Evolutionary conservation across 2,888 invertebrate genomes (phyloP).

Genomic region (Celastrina argiolus): DNA sequence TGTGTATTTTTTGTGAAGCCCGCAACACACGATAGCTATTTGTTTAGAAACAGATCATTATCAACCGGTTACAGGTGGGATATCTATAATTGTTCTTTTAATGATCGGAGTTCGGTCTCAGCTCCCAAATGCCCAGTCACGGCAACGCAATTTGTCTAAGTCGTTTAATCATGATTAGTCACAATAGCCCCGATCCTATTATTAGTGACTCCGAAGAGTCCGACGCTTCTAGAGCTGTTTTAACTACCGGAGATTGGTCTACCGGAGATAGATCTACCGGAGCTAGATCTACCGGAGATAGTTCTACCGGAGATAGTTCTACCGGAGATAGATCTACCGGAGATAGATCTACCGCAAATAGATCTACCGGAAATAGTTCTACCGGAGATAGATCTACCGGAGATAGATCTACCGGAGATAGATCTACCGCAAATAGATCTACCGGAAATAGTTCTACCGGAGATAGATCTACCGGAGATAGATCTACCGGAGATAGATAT

Average conservation of each 20-base stretch:
- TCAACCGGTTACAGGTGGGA: constrained; percentile 75
- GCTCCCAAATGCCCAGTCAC: constrained; percentile 73
- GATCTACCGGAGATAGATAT: no score
- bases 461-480: no score
- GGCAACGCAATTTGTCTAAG: constrained; percentile 77
- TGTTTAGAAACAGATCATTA: constrained; percentile 73
- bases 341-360: no score
- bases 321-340: no score
- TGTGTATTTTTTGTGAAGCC: constrained; percentile 6
- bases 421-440: no score
- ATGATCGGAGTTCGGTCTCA: constrained; percentile 70
- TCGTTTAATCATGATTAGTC: constrained; percentile 78
- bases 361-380: no score
- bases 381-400: no score
- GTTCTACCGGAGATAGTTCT: no score
- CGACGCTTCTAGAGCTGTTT: constrained; percentile 40
- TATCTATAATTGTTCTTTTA: constrained; percentile 78
- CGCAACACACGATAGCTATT: constrained; percentile 46
- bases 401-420: no score
- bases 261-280: no score
- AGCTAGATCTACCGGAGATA: no score
- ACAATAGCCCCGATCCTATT: constrained; percentile 72
- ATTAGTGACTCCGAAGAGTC: constrained; percentile 61
- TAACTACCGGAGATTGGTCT: constrained; percentile 29
- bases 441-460: no score